phyloP scores from a whole-genome alignment of 2,888 invertebrate species.

The Phania funesta region DNA sequence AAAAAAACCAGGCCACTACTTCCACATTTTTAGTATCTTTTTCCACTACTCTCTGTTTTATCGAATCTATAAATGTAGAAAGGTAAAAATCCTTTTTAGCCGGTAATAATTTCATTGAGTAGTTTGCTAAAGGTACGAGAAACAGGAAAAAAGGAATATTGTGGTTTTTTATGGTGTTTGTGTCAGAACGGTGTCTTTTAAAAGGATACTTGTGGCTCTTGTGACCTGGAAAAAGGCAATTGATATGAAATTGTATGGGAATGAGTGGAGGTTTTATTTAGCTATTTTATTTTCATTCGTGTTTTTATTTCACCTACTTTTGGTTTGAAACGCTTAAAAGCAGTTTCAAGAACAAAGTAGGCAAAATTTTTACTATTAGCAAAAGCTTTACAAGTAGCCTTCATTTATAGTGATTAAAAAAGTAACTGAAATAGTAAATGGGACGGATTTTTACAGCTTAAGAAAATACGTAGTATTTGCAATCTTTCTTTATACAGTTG shows the following conservation, averaged over 20 bases:
- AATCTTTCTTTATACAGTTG: no score
- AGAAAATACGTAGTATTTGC: no score
- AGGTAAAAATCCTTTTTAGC: conserved; percentile 65
- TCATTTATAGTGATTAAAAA: background rate
- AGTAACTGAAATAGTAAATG: background rate
- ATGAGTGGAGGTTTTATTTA: conserved; percentile 28
- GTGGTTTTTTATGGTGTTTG: background rate
- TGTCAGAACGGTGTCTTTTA: conserved; percentile 40
- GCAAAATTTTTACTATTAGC: conserved; percentile 20
- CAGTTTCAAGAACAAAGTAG: conserved; percentile 5
- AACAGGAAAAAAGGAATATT: background rate
- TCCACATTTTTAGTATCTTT: conserved; percentile 45
- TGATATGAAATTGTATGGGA: conserved; percentile 63
- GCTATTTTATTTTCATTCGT: conserved; percentile 12
- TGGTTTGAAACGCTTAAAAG: conserved; percentile 36
- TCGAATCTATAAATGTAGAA: conserved; percentile 50
- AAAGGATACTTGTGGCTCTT: conserved; percentile 59
- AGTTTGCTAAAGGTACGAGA: conserved; percentile 26
- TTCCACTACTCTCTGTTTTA: conserved; percentile 34
- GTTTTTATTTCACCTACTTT: conserved; percentile 33
- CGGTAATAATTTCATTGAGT: conserved; percentile 46
- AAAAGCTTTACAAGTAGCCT: background rate
- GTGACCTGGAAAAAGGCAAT: conserved; percentile 54
- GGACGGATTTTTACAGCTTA: background rate
- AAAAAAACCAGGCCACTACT: conserved; percentile 51